Evolutionary conservation across 2,797 vertebrate genomes (phyloP), one percentile per base, ranked within the genome.

Genomic region (Cuniculus paca): DNA sequence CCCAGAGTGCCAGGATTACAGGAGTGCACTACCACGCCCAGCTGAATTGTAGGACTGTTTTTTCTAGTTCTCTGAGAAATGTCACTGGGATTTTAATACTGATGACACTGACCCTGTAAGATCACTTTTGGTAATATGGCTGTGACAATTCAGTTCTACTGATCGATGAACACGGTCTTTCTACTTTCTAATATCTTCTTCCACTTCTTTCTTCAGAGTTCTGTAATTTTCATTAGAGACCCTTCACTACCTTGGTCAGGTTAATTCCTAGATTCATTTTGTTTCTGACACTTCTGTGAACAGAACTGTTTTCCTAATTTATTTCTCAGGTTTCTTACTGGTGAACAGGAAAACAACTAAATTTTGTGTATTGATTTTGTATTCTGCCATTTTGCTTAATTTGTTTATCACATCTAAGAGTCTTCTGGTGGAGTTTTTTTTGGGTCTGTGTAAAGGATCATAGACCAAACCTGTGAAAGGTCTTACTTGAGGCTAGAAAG

Each of bases 401-500:
- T 65, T 65, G 61, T 63, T 63, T 31, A 63, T 63, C 60, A 63
- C 28, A 63, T 63, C 28, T 63, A 63, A 63, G 31, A 31, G 13
- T 63, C 60, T 63, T 63, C 60, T 63, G 60, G 28, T 63, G 13
- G 28, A 63, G 6, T 34, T 34, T 65, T 65, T 65, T 65, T 16
- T n/a, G 5, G 61, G 61, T 65, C 31, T 65, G 14, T 65, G 34
- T 65, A 63, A 63, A 63, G 13, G 31, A 65, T n/a, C 61, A 65
- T 7, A 34, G 65, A 94, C n/a, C 5, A 48, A 88, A 52, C 88
- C 11, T 26, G 12, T 63, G 31, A 78, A 94, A 89, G 19, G 10
- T 90, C 88, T 86, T 77, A 85, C 36, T 1, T 45, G 14, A 72
- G 13, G 26, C n/a, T 78, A 82, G 74, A 90, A 87, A 83, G 92